Percentiles rank a stretch among this genome's conserved stretches.
phyloP scores from a whole-genome alignment of 2,113 vertebrate genomes.

The Cacatua alba region DNA sequence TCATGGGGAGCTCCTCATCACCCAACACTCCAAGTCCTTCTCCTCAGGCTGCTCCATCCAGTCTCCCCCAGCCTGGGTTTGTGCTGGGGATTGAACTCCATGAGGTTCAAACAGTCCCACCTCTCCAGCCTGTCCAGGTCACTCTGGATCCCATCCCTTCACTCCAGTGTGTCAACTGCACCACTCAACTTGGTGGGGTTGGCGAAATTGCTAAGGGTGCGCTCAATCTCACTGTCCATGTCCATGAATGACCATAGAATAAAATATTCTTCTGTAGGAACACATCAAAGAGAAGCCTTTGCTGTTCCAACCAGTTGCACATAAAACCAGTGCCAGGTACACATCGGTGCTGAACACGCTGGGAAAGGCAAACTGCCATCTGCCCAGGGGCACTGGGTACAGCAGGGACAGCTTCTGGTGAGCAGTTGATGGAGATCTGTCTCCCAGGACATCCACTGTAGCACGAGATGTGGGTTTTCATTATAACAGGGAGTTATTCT shows the following conservation, averaged over 20 bases:
- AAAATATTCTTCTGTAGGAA: background rate
- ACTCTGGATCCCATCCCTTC: background rate
- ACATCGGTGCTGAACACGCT: fast-evolving
- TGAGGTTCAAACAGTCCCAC: background rate
- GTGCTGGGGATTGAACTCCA: background rate
- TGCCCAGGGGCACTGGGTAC: fast-evolving
- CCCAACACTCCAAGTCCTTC: background rate
- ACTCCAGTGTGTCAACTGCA: background rate
- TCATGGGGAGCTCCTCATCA: background rate
- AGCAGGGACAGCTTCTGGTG: background rate
- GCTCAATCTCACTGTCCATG: background rate
- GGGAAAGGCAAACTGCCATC: too few species aligned
- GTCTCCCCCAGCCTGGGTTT: background rate
- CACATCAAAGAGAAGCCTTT: background rate
- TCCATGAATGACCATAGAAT: background rate
- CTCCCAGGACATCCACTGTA: background rate
- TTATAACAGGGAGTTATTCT: background rate
- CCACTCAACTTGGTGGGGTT: background rate
- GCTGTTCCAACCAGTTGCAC: background rate
- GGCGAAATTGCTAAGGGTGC: background rate
- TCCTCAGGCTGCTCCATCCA: background rate
- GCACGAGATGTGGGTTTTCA: fast-evolving
- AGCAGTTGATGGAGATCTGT: background rate
- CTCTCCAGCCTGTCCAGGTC: background rate
- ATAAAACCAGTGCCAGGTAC: background rate